Conservation (phyloP, 2,888 invertebrate genomes). For the Cerastis rubricosa region DNA sequence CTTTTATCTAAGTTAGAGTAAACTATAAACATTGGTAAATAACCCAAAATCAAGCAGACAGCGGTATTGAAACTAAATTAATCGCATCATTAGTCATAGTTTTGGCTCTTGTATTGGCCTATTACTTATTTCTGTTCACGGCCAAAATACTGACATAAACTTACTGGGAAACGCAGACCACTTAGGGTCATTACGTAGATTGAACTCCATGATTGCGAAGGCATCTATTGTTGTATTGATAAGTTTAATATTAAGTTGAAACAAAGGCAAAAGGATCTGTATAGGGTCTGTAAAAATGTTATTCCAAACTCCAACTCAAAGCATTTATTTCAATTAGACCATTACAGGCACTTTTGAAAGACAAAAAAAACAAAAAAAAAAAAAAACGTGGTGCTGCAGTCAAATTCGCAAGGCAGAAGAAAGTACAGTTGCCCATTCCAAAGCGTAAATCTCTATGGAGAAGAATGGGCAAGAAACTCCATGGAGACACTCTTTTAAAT, state of each 20-base stretch:
- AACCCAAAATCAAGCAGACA: background rate
- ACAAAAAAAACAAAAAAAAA: no score
- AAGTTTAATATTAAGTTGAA: background rate
- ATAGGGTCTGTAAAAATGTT: no score
- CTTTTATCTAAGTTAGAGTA: background rate
- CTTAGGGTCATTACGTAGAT: background rate
- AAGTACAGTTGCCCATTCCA: no score
- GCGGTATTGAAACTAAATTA: background rate
- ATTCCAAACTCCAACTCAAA: no score
- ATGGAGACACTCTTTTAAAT: no score
- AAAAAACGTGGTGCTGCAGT: no score
- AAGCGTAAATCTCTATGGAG: no score
- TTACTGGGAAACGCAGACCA: background rate
- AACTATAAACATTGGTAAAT: background rate
- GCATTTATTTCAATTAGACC: no score
- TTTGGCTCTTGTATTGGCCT: background rate
- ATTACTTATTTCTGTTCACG: conserved; percentile 1
- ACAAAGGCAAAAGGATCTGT: no score
- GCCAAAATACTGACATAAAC: background rate
- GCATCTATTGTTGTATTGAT: background rate
- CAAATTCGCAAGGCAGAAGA: no score
- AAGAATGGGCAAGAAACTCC: no score
- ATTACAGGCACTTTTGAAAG: no score
- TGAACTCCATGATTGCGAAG: background rate
- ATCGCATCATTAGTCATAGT: background rate